Conservation (phyloP, 1,140 invertebrate species). For the Sitophilus oryzae region DNA sequence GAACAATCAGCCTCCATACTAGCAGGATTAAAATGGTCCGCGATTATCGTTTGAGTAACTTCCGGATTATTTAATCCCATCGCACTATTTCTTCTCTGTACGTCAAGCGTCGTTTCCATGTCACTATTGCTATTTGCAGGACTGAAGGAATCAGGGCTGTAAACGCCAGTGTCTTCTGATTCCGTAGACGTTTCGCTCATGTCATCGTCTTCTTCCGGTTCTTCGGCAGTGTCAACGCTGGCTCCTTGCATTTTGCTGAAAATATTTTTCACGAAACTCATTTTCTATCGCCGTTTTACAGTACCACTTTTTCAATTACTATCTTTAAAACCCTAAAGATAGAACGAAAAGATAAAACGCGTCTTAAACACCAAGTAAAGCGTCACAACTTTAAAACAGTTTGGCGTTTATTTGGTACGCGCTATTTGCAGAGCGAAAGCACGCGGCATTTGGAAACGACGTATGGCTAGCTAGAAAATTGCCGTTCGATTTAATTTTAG, state of each 20-base stretch:
- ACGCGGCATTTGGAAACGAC: slow-evolving; percentile 30
- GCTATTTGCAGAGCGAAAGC: slow-evolving; percentile 34
- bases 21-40: background rate
- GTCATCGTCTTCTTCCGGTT: slow-evolving; percentile 38
- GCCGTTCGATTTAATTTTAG: slow-evolving; percentile 20
- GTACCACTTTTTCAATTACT: background rate
- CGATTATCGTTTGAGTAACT: slow-evolving; percentile 1
- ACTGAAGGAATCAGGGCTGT: slow-evolving; percentile 25
- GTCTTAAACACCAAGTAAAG: slow-evolving; percentile 13
- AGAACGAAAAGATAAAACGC: background rate
- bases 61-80: background rate
- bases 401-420: slow-evolving; percentile 31
- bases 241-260: slow-evolving; percentile 31
- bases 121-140: slow-evolving; percentile 35
- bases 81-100: slow-evolving; percentile 1
- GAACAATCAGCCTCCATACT: slow-evolving; percentile 38
- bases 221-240: slow-evolving; percentile 20
- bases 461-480: slow-evolving; percentile 1
- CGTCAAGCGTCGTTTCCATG: slow-evolving; percentile 24
- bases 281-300: slow-evolving; percentile 15
- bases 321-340: background rate
- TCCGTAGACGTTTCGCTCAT: slow-evolving; percentile 32
- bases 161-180: slow-evolving; percentile 39
- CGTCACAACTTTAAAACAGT: slow-evolving; percentile 22
- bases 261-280: slow-evolving; percentile 40